Evolutionary conservation across 2,888 invertebrate genomes (phyloP).

Genomic region (Andricus curvator): DNA sequence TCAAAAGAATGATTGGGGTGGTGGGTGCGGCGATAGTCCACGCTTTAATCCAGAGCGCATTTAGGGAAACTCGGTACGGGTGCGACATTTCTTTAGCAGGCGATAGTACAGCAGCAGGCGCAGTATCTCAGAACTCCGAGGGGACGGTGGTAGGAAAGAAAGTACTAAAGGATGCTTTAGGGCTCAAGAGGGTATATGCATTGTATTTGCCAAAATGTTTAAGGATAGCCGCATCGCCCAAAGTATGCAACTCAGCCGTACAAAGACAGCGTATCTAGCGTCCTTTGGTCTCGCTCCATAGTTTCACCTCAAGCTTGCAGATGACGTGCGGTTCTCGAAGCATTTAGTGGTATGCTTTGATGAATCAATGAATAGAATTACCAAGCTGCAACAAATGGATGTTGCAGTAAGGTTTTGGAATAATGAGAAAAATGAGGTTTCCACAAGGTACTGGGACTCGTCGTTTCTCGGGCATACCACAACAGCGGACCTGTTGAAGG

Average conservation of each 20-base stretch:
- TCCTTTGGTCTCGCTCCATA: constrained; percentile 40
- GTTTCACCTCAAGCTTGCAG: constrained; percentile 34
- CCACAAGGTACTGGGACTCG: constrained; percentile 42
- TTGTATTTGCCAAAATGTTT: no score
- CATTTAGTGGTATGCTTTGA: constrained; percentile 38
- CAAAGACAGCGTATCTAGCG: constrained; percentile 41
- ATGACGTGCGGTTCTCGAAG: constrained; percentile 7
- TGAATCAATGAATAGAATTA: constrained; percentile 38
- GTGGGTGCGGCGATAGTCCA: no score
- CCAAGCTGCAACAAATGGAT: constrained; percentile 42
- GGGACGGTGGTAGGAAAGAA: no score
- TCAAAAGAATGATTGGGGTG: no score
- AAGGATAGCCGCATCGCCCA: constrained; percentile 30
- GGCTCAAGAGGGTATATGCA: no score
- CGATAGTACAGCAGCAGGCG: no score
- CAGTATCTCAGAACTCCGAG: no score
- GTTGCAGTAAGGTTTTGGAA: constrained; percentile 40
- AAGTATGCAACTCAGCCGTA: constrained; percentile 39
- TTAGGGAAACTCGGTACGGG: constrained; percentile 17
- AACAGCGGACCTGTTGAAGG: constrained; percentile 29
- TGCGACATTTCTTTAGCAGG: no score
- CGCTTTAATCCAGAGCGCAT: background rate
- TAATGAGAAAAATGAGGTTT: constrained; percentile 32
- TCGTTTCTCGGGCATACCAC: constrained; percentile 42
- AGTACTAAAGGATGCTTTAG: no score